Percentiles rank a stretch among this genome's conserved stretches.
These are phyloP conservation scores for Rotaria sp. DNA, from an alignment of 2,888 invertebrate species.

Conservation along the genomic window DNA sequence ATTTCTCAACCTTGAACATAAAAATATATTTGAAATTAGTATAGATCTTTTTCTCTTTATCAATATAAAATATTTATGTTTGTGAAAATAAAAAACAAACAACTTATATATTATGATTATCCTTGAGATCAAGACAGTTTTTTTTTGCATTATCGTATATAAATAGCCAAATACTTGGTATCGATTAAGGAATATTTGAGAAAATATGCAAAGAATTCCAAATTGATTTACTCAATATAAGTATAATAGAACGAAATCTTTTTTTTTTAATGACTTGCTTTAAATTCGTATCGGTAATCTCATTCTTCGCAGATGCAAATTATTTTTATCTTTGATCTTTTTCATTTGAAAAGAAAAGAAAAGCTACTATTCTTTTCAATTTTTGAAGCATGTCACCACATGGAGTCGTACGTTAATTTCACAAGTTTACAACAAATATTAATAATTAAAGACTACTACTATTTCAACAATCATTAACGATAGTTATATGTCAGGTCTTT, in stretches of 20 bases:
- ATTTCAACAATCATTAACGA: background rate
- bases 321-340: background rate
- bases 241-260: background rate
- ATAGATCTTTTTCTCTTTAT: too few species aligned
- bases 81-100: background rate
- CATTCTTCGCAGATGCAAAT: background rate
- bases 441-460: background rate
- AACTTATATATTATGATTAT: background rate
- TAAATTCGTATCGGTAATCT: background rate
- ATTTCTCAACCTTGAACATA: too few species aligned
- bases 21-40: too few species aligned
- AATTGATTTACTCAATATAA: background rate
- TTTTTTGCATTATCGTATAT: background rate
- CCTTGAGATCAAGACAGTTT: background rate
- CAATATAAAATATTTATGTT: background rate
- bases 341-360: background rate
- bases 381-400: background rate
- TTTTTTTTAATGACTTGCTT: background rate
- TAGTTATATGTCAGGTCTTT: background rate
- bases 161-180: background rate
- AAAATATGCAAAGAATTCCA: background rate
- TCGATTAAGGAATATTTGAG: background rate
- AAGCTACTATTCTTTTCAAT: background rate
- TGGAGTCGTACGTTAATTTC: background rate
- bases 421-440: background rate